Conservation (phyloP, 2,888 invertebrate species). For the Agelastica alni region DNA sequence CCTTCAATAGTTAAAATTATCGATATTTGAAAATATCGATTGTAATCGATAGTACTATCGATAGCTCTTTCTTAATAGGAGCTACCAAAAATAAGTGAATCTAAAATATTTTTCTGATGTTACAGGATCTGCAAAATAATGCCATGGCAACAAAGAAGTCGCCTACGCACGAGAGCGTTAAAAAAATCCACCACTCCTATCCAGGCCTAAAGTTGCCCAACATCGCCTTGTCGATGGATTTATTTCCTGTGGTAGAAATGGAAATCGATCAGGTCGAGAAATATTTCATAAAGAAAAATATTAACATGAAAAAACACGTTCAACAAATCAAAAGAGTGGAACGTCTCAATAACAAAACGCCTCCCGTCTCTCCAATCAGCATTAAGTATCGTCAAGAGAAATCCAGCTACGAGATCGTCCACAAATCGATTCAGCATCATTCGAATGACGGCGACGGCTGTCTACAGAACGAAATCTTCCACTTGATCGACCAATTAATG, state of each 20-base stretch:
- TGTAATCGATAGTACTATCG: too few relatives aligned
- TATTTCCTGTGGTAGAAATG: constrained; percentile 36
- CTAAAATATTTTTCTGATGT: constrained; percentile 21
- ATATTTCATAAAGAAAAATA: constrained; percentile 28
- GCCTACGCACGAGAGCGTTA: constrained; percentile 26
- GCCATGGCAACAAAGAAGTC: background rate
- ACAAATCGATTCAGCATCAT: too few relatives aligned
- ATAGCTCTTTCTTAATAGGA: too few relatives aligned
- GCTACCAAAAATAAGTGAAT: too few relatives aligned
- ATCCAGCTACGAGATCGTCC: constrained; percentile 6
- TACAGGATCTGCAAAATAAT: constrained; percentile 27
- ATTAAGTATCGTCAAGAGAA: constrained; percentile 8
- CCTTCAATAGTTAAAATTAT: too few relatives aligned
- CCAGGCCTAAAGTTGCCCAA: constrained; percentile 26
- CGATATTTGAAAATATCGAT: too few relatives aligned
- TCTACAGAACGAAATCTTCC: too few relatives aligned
- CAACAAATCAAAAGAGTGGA: constrained; percentile 5
- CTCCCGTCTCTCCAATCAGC: constrained; percentile 5
- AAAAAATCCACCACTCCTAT: constrained; percentile 25
- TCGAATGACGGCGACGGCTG: too few relatives aligned
- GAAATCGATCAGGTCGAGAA: constrained; percentile 38
- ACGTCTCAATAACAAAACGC: background rate
- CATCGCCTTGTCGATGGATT: constrained; percentile 4
- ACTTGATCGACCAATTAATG: too few relatives aligned
- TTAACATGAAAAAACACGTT: constrained; percentile 13